phyloP scores from a whole-genome alignment of 2,888 invertebrate species.

The Saturnia japonica region DNA sequence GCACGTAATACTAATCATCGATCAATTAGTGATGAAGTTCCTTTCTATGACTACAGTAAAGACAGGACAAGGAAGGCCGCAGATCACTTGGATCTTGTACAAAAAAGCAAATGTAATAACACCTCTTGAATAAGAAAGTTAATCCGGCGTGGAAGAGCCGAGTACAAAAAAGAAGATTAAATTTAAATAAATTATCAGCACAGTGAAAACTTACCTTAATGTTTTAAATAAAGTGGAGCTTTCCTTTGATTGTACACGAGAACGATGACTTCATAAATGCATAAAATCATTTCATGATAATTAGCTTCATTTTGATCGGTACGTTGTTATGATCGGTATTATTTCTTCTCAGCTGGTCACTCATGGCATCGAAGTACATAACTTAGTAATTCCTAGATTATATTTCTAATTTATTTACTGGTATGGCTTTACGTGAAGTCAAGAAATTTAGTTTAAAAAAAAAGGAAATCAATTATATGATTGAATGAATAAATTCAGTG shows the following conservation, averaged over 20 bases:
- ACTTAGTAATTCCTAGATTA: background rate
- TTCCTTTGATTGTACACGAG: background rate
- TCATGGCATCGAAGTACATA: background rate
- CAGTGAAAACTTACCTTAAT: constrained; percentile 8
- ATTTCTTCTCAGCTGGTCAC: too few relatives aligned
- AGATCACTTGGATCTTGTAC: too few relatives aligned
- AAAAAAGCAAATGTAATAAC: too few relatives aligned
- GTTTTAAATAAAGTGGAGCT: background rate
- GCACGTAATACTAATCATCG: too few relatives aligned
- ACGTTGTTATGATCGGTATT: too few relatives aligned
- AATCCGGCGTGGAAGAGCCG: too few relatives aligned
- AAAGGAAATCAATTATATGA: too few relatives aligned
- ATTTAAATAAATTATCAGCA: background rate
- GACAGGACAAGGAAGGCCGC: too few relatives aligned
- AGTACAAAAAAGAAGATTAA: background rate
- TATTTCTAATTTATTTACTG: background rate
- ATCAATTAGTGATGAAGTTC: too few relatives aligned
- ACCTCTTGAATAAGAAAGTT: too few relatives aligned
- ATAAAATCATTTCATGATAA: background rate
- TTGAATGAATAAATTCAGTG: too few relatives aligned
- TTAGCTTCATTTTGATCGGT: background rate
- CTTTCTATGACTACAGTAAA: too few relatives aligned
- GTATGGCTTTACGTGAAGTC: background rate
- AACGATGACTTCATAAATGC: background rate
- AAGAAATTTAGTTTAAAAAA: background rate